These are phyloP conservation scores for Apomyelois bistriatella DNA, from an alignment of 2,888 invertebrate genomes.

Conservation along the genomic window DNA sequence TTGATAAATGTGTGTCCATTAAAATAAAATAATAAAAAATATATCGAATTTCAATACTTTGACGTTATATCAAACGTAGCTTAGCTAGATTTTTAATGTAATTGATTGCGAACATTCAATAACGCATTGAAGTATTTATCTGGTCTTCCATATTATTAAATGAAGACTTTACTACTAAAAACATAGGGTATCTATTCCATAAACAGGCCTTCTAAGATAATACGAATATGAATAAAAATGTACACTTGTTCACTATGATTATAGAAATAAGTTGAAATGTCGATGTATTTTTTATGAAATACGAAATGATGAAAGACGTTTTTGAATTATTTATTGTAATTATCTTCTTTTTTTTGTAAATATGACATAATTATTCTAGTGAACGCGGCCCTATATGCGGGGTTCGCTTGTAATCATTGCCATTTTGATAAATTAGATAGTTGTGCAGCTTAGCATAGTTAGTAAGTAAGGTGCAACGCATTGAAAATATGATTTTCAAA, in stretches of 20 bases:
- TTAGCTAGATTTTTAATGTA: no score
- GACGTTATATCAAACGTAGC: no score
- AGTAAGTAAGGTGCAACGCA: conserved; percentile 26
- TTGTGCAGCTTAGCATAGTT: conserved; percentile 36
- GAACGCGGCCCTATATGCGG: conserved; percentile 23
- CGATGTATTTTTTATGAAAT: background rate
- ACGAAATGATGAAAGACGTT: conserved; percentile 17
- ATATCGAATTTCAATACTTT: background rate
- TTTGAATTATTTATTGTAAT: conserved; percentile 26
- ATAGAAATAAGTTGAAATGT: no score
- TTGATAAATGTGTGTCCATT: background rate
- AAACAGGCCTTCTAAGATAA: no score
- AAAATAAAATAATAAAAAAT: background rate
- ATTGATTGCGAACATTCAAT: no score
- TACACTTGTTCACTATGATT: no score
- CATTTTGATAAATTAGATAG: conserved; percentile 58
- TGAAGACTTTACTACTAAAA: no score
- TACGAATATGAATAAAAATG: no score
- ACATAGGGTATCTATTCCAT: no score
- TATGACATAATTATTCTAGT: conserved; percentile 21
- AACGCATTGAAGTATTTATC: no score
- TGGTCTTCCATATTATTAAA: no score
- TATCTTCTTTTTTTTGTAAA: conserved; percentile 21
- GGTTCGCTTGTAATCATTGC: conserved; percentile 53
- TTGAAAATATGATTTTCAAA: conserved; percentile 53